Percentiles rank a stretch among this genome's conserved stretches.
phyloP scores from a whole-genome alignment of 1,140 invertebrate genomes.

The Tribolium madens region DNA sequence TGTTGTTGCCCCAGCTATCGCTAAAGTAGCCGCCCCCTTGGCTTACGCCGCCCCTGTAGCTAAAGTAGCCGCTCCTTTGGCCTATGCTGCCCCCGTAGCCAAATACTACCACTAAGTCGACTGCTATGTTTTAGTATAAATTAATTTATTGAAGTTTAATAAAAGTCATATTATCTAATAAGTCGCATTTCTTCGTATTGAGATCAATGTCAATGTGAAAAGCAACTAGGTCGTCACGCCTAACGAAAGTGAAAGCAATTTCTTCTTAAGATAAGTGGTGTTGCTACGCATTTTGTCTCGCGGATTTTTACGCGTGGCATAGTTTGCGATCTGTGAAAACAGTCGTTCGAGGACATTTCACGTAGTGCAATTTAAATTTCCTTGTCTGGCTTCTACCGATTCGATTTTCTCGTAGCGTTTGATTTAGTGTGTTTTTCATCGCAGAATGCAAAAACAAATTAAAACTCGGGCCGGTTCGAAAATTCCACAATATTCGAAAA shows the following conservation, averaged over 20 bases:
- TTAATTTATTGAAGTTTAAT: slow-evolving; percentile 19
- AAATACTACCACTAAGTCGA: slow-evolving; percentile 12
- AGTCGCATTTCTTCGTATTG: slow-evolving; percentile 14
- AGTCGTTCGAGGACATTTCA: too few relatives aligned
- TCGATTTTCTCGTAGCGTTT: not conserved
- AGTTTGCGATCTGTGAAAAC: too few relatives aligned
- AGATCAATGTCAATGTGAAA: slow-evolving; percentile 40
- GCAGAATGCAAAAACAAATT: not conserved
- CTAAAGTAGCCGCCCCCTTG: not conserved
- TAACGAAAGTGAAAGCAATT: slow-evolving; percentile 40
- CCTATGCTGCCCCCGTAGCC: slow-evolving; percentile 56
- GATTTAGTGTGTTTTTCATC: slow-evolving; percentile 7
- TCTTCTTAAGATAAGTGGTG: slow-evolving; percentile 29
- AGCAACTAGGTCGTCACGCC: slow-evolving; percentile 31
- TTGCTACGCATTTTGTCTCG: not conserved
- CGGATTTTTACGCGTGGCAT: not conserved
- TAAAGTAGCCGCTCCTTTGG: slow-evolving; percentile 45
- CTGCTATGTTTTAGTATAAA: not conserved
- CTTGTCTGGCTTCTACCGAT: too few relatives aligned
- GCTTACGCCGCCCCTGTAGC: slow-evolving; percentile 46
- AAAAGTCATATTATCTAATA: not conserved
- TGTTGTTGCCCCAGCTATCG: not conserved
- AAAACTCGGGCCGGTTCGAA: not conserved
- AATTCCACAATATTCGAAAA: slow-evolving; percentile 6
- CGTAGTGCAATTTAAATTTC: too few relatives aligned